Evolutionary conservation across 1,140 invertebrate genomes (phyloP).

Genomic region (Halictus rubicundus): DNA sequence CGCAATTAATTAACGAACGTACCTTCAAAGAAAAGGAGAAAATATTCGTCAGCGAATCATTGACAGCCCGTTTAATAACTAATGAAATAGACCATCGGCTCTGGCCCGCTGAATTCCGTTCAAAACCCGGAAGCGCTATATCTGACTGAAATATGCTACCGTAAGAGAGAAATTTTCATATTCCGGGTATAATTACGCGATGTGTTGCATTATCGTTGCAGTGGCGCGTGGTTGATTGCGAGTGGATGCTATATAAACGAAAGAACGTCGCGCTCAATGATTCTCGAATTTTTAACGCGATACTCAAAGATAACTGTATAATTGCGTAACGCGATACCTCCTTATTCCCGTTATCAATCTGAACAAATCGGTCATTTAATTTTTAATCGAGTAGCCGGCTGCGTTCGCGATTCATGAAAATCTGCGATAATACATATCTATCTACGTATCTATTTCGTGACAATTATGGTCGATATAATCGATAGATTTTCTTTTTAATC

Average conservation of each 20-base stretch:
- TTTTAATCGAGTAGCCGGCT: too few relatives aligned
- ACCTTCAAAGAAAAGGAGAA: not conserved
- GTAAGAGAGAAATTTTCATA: slow-evolving; percentile 31
- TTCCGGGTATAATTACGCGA: slow-evolving; percentile 17
- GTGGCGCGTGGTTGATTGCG: not conserved
- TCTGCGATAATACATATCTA: too few relatives aligned
- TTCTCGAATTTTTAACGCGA: not conserved
- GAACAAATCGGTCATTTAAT: too few relatives aligned
- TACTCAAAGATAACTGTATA: not conserved
- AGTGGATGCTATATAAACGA: not conserved
- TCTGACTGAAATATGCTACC: not conserved
- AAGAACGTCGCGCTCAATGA: not conserved
- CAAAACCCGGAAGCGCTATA: slow-evolving; percentile 2
- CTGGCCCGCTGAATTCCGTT: too few relatives aligned
- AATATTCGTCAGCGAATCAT: not conserved
- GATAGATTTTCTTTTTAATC: too few relatives aligned
- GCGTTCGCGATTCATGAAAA: too few relatives aligned
- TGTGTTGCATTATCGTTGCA: slow-evolving; percentile 30
- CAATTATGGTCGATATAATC: too few relatives aligned
- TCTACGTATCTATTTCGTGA: too few relatives aligned
- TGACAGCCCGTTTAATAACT: not conserved
- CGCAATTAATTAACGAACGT: not conserved
- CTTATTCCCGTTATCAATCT: too few relatives aligned
- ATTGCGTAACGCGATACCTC: too few relatives aligned
- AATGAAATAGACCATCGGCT: slow-evolving; percentile 5